Percentiles rank a stretch among this genome's conserved stretches.
phyloP scores from a whole-genome alignment of 2,797 vertebrate genomes.

The Chaunax sp. region DNA sequence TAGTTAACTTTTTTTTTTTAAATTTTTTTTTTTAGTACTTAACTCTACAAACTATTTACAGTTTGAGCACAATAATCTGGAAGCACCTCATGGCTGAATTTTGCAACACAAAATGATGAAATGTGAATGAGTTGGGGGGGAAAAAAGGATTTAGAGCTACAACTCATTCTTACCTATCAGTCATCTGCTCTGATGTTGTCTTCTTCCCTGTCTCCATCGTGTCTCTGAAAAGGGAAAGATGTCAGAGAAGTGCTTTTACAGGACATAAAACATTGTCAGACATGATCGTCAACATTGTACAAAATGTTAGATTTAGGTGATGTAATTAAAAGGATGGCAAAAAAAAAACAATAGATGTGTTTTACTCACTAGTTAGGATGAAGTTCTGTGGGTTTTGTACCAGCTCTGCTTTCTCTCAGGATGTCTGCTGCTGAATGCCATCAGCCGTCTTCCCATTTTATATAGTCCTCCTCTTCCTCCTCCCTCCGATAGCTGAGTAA shows the following conservation, averaged over 20 bases:
- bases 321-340: not conserved
- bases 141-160: not conserved
- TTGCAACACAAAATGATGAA: not conserved
- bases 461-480: slow-evolving; percentile 50
- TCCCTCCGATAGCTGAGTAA: slow-evolving; percentile 58
- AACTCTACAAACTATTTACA: too few relatives aligned
- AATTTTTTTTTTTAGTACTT: too few relatives aligned
- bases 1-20: too few relatives aligned
- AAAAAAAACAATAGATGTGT: not conserved
- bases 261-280: not conserved
- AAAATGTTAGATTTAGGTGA: not conserved
- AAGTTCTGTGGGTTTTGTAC: slow-evolving; percentile 2
- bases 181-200: slow-evolving; percentile 41
- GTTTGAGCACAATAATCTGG: too few relatives aligned
- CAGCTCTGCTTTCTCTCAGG: slow-evolving; percentile 19
- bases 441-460: slow-evolving; percentile 52
- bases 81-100: too few relatives aligned
- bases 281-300: not conserved
- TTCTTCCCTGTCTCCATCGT: slow-evolving; percentile 72
- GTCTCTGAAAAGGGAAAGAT: slow-evolving; percentile 28
- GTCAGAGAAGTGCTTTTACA: slow-evolving; percentile 13
- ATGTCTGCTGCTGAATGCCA: slow-evolving; percentile 13
- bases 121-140: not conserved
- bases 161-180: slow-evolving; percentile 65
- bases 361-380: slow-evolving; percentile 62